Evolutionary conservation across 2,888 invertebrate genomes (phyloP), one percentile per base, ranked within the genome.

Genomic region (Nephrotoma guestfalica): DNA sequence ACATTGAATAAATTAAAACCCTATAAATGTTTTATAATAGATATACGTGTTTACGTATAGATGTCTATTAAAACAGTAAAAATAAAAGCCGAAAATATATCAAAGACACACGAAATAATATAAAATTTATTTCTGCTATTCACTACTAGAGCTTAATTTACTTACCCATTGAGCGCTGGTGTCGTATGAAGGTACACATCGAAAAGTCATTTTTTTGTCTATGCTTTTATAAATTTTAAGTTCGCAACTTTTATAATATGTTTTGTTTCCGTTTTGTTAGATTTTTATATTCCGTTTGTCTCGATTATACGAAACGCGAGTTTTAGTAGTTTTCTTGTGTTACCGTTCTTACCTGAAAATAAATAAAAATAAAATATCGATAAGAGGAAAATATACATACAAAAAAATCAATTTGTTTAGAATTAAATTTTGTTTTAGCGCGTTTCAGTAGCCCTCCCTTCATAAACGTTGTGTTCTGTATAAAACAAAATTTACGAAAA

Each of bases 151-250:
- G 13, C 13, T 47, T 47, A 13, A 18, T 45, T 45, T 41, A 87
- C 87, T 87, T 87, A 87, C 87, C 87, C 87, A 87, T 86, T 87
- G 87, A 83, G 87, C 87, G 86, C 87, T 87, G 40, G 87, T 86
- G 85, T 87, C 87, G 43, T 87, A 87, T 15, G 87, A 87, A 15
- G 87, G 87, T 83, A 87, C 87, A 86, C 87, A 87, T 30, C 87
- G 87, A 86, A 87, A 87, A 13, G 87, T 86, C 87, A 87, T 86
- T 86, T 41, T 30, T 47, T 9, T 51, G 15, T 51, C 41, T 86
- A 41, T 51, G 11, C 43, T 41, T 85, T 85, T 85, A 11, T 83
- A 45, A 42, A 5, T 13, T 18, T 41, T 43, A 15, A n/a, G 41
- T 86, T 83, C 11, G 18, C n/a, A 18, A 41, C 18, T 51, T 71